Evolutionary conservation across 2,113 vertebrate species (phyloP).

Genomic region (Agapornis roseicollis): DNA sequence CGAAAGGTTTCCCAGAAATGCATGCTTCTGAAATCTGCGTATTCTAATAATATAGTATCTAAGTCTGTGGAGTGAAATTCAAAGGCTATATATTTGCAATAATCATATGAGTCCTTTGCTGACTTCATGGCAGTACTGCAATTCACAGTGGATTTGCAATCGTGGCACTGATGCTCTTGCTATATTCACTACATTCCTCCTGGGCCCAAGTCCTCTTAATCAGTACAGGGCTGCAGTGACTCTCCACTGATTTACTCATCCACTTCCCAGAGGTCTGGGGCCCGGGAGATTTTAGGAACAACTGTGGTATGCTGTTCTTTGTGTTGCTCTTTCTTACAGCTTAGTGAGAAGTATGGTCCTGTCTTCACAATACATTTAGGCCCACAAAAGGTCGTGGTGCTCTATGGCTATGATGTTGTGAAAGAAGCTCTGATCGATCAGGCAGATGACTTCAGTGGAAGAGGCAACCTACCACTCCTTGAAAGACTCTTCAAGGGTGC

Average conservation of each 20-base stretch:
- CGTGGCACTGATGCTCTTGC: no score
- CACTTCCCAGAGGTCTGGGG: no score
- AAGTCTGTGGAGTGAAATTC: neutral
- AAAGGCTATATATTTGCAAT: neutral
- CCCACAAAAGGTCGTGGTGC: slow-evolving; percentile 20
- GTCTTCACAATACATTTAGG: slow-evolving; percentile 31
- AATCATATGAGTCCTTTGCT: neutral
- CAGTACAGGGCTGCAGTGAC: no score
- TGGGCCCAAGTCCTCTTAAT: no score
- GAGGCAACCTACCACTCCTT: slow-evolving; percentile 24
- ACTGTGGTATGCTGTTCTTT: neutral
- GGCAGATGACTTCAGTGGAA: slow-evolving; percentile 72
- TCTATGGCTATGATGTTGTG: slow-evolving; percentile 68
- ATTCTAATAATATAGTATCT: neutral
- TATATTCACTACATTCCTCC: no score
- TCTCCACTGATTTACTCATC: no score
- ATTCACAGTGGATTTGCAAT: no score
- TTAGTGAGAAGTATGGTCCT: slow-evolving; percentile 63
- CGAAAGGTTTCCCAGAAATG: neutral
- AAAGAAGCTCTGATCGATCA: slow-evolving; percentile 73
- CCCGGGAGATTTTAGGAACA: no score
- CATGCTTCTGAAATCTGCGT: neutral
- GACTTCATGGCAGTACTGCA: no score
- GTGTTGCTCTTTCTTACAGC: slow-evolving; percentile 15
- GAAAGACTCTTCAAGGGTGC: slow-evolving; percentile 1